Evolutionary conservation across 2,797 vertebrate species (phyloP).

Genomic region (Rallus crepitans): DNA sequence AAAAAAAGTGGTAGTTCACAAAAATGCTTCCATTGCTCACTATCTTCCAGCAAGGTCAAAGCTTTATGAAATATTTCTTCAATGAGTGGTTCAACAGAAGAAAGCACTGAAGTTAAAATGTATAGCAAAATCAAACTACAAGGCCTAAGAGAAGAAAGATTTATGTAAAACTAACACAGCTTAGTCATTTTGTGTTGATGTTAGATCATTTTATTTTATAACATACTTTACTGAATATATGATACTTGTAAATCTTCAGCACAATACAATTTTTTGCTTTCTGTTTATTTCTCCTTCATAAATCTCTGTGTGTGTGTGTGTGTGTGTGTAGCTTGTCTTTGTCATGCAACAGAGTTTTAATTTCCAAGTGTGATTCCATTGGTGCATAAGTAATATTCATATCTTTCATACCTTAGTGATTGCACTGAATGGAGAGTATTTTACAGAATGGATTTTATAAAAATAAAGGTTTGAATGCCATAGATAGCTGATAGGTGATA

Average conservation of each 20-base stretch:
- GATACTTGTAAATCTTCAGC: not conserved
- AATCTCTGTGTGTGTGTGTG: not conserved
- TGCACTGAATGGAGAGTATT: not conserved
- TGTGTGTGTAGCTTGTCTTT: not conserved
- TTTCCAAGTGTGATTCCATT: not conserved
- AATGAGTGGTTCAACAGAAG: not conserved
- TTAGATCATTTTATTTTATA: conserved; percentile 17
- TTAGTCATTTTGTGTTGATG: not conserved
- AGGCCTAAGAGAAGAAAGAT: not conserved
- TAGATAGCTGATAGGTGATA: not conserved
- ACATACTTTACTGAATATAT: not conserved
- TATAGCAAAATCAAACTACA: not conserved
- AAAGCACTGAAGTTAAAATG: not conserved
- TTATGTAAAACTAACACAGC: not conserved
- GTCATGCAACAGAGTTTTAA: not conserved
- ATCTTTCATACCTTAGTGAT: not conserved
- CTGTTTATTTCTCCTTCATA: not conserved
- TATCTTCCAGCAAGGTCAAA: not conserved
- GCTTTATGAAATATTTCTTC: not conserved
- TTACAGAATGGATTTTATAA: not conserved
- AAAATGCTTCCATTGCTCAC: not conserved
- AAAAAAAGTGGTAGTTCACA: accelerated
- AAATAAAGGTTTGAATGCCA: not conserved
- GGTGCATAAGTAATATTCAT: not conserved
- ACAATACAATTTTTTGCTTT: not conserved